Evolutionary conservation across 2,888 invertebrate species (phyloP).

Genomic region (Plebejus anna): DNA sequence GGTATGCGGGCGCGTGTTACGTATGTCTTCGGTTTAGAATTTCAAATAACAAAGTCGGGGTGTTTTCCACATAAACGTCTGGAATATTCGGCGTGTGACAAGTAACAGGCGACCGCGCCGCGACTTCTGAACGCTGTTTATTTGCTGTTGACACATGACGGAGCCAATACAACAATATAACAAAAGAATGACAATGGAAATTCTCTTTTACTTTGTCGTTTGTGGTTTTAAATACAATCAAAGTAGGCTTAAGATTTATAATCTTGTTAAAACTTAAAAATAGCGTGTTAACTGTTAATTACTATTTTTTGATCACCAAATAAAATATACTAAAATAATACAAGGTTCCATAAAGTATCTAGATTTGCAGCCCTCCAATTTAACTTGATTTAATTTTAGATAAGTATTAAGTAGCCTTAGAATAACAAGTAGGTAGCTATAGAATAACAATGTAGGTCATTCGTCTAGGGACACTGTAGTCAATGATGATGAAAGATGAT

Average conservation of each 20-base stretch:
- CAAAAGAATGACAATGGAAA: background rate
- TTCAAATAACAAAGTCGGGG: conserved; percentile 23
- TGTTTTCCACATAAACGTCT: conserved; percentile 23
- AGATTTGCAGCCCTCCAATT: too few relatives aligned
- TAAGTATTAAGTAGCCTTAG: too few relatives aligned
- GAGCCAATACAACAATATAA: background rate
- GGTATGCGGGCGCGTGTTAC: conserved; percentile 16
- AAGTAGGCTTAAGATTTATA: background rate
- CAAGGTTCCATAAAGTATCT: too few relatives aligned
- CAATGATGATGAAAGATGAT: too few relatives aligned
- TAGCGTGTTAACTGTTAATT: too few relatives aligned
- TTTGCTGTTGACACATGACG: background rate
- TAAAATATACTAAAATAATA: too few relatives aligned
- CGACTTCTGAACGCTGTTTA: background rate
- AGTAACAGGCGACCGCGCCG: conserved; percentile 1
- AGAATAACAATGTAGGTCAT: too few relatives aligned
- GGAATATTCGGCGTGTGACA: conserved; percentile 18
- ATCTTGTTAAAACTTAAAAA: too few relatives aligned
- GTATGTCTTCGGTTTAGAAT: conserved; percentile 26
- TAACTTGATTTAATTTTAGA: too few relatives aligned
- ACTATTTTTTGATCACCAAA: too few relatives aligned
- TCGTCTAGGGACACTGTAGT: too few relatives aligned
- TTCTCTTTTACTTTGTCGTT: background rate
- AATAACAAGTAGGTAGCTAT: too few relatives aligned
- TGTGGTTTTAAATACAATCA: background rate